Evolutionary conservation across 2,113 vertebrate genomes (phyloP).

Genomic region (Oncorhynchus masou): DNA sequence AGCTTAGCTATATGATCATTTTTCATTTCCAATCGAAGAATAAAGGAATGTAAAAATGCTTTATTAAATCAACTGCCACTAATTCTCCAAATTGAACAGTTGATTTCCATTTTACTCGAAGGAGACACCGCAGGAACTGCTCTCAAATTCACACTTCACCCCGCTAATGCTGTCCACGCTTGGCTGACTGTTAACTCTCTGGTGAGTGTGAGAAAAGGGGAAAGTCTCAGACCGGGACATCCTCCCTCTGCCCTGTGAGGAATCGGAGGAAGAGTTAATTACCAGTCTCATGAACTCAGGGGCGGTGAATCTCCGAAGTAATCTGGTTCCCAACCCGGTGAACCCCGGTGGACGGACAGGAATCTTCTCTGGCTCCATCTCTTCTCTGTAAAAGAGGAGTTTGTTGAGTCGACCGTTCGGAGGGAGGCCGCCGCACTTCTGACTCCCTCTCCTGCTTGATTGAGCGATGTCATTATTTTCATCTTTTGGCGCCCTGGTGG

Average conservation of each 20-base stretch:
- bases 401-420: constrained; percentile 53
- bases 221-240: constrained; percentile 78
- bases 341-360: constrained; percentile 49
- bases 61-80: not conserved
- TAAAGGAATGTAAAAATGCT: not conserved
- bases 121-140: constrained; percentile 49
- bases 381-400: constrained; percentile 61
- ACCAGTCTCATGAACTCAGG: constrained; percentile 78
- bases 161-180: constrained; percentile 78
- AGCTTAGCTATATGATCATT: not conserved
- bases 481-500: constrained; percentile 31
- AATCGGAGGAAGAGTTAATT: constrained; percentile 64
- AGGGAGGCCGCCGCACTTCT: constrained; percentile 61
- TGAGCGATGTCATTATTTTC: constrained; percentile 34
- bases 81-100: not conserved
- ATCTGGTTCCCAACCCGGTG: constrained; percentile 66
- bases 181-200: constrained; percentile 74
- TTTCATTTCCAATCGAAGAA: not conserved
- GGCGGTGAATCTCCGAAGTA: constrained; percentile 76
- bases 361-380: constrained; percentile 58
- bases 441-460: constrained; percentile 49
- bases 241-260: constrained; percentile 54
- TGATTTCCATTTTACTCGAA: constrained; percentile 40
- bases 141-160: constrained; percentile 78
- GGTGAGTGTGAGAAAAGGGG: constrained; percentile 69